These are phyloP conservation scores for Cephus pygmeus DNA, from an alignment of 2,888 invertebrate species.

Conservation along the genomic window DNA sequence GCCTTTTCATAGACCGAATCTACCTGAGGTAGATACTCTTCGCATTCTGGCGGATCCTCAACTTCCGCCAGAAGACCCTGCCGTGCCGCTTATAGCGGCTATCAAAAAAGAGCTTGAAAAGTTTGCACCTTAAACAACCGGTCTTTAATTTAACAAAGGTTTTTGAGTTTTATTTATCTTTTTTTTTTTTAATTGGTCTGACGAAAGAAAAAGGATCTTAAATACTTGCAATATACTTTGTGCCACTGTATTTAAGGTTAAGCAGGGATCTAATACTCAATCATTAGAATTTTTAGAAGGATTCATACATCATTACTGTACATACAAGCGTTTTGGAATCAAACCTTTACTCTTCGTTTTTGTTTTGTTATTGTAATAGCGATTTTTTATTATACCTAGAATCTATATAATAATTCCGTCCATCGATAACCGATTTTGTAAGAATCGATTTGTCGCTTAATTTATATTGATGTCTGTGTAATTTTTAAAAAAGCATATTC, in stretches of 20 bases:
- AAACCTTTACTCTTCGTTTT: neutral
- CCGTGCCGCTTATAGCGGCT: slow-evolving; percentile 84
- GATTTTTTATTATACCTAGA: neutral
- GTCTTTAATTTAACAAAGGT: neutral
- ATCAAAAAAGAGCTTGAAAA: slow-evolving; percentile 78
- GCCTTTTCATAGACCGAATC: slow-evolving; percentile 70
- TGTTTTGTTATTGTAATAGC: neutral
- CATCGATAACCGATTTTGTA: neutral
- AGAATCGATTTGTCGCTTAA: neutral
- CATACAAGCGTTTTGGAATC: neutral
- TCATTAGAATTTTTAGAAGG: neutral
- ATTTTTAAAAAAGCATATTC: neutral
- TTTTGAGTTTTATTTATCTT: neutral
- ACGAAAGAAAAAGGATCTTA: neutral
- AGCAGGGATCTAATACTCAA: neutral
- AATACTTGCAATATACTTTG: slow-evolving; percentile 9
- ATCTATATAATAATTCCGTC: neutral
- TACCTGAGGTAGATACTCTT: slow-evolving; percentile 67
- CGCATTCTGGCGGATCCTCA: slow-evolving; percentile 71
- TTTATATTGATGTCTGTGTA: neutral
- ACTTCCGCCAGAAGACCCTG: slow-evolving; percentile 76
- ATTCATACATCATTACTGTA: slow-evolving; percentile 1
- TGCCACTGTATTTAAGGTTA: slow-evolving; percentile 11
- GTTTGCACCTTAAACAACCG: slow-evolving; percentile 34
- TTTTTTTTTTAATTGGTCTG: neutral